phyloP scores from a whole-genome alignment of 2,888 invertebrate species.

The Buathra laborator region DNA sequence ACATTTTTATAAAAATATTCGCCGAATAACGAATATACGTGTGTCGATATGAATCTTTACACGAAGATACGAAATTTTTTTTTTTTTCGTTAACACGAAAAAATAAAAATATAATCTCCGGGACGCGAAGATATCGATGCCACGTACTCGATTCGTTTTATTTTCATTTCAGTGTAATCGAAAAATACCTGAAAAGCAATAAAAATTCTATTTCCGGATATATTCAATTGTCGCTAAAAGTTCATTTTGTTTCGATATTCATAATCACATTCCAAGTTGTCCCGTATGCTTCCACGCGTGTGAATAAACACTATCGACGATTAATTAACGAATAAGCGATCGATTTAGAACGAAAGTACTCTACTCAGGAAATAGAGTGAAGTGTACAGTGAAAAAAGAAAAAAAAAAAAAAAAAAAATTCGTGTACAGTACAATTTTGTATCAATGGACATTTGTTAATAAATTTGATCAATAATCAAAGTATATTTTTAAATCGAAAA shows the following conservation, averaged over 20 bases:
- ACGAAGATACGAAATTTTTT: not conserved
- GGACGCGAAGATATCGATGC: not conserved
- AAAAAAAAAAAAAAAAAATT: slow-evolving; percentile 20
- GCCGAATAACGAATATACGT: not conserved
- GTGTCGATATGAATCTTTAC: too few species aligned
- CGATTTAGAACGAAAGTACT: slow-evolving; percentile 25
- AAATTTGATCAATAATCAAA: slow-evolving; percentile 47
- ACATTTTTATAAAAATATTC: slow-evolving; percentile 8
- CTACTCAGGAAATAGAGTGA: slow-evolving; percentile 44
- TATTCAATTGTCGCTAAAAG: slow-evolving; percentile 13
- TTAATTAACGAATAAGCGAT: slow-evolving; percentile 7
- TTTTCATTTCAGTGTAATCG: slow-evolving; percentile 45
- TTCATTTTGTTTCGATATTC: not conserved
- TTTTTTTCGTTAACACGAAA: not conserved
- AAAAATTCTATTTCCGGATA: slow-evolving; percentile 46
- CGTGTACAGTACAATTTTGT: slow-evolving; percentile 60
- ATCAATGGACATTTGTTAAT: slow-evolving; percentile 58
- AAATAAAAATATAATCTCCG: slow-evolving; percentile 3
- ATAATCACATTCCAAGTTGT: slow-evolving; percentile 43
- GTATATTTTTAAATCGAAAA: not conserved
- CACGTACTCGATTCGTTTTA: slow-evolving; percentile 4
- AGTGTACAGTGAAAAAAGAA: slow-evolving; percentile 33
- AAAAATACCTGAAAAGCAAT: slow-evolving; percentile 25
- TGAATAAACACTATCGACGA: slow-evolving; percentile 7
- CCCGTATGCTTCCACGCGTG: not conserved